These are phyloP conservation scores for Brachycybe producta DNA, from an alignment of 2,888 invertebrate genomes.

Conservation along the genomic window DNA sequence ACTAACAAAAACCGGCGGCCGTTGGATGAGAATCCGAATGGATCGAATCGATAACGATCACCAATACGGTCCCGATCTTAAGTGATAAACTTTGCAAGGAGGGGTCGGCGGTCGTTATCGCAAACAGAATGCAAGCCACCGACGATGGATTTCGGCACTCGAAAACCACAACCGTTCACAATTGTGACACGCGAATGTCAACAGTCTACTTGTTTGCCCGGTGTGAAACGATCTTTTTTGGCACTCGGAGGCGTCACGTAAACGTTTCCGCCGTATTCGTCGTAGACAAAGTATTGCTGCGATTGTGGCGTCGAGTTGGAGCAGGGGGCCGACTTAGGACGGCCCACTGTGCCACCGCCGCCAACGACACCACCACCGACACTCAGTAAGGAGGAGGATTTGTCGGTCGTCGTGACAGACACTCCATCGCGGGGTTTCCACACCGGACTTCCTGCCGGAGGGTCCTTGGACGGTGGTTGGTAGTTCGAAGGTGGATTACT, in stretches of 20 bases:
- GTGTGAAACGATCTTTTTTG: conserved; percentile 20
- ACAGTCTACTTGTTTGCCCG: conserved; percentile 18
- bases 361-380: not conserved
- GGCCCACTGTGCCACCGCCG: not conserved
- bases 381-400: conserved; percentile 10
- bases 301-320: conserved; percentile 17
- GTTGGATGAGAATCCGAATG: too few species aligned
- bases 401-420: conserved; percentile 7
- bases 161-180: too few species aligned
- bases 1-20: too few species aligned
- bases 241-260: conserved; percentile 24
- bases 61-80: too few species aligned
- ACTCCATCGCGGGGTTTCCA: conserved; percentile 84
- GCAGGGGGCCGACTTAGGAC: not conserved
- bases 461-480: conserved; percentile 45
- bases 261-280: conserved; percentile 23
- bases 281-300: conserved; percentile 24
- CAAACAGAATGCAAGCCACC: too few species aligned
- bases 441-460: conserved; percentile 80
- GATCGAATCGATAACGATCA: too few species aligned
- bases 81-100: too few species aligned
- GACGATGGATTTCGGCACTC: too few species aligned
- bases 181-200: too few species aligned
- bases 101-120: too few species aligned
- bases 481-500: conserved; percentile 86